Base-by-base conservation (phyloP, 2,113 vertebrate genomes). In the Lepus americanus region DNA sequence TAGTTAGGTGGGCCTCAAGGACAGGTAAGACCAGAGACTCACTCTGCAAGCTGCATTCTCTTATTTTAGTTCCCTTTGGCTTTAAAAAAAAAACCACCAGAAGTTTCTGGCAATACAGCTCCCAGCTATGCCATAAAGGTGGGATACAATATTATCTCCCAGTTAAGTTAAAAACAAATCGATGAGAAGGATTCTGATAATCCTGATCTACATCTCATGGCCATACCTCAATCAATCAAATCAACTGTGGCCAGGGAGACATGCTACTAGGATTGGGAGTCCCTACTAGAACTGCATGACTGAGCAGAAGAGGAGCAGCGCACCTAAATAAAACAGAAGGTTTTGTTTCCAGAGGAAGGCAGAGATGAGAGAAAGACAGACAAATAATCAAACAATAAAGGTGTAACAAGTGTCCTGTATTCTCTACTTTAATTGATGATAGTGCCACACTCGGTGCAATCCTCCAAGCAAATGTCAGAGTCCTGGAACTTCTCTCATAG, bases 81-180 rank as follows among this genome's bases (percentile, higher is more conserved):
- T 87, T 4, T 69, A 55, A 89, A 89, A 95, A 22, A n/a, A 36
- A 36, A 25, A 23, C 51, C 25, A 83, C 9, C 29, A 92, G 36
- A 11, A 70, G 33, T 87, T 84, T 72, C 73, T 73, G 33, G 76
- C 25, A 25, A 83, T 22, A 79, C 0, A 74, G 67, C 39, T 73
- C 70, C n/a, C 14, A 92, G 39, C 20, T 72, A 20, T 77, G 79
- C 55, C 44, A 89, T 29, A 89, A 77, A 78, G 82, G 6, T 64
- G 39, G 73, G 29, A 85, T 49, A 87, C 29, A 84, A 25, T 74
- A 77, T 81, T 77, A 67, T 3, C 6, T 61, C 55, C 63, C 55
- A 86, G 49, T 94, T 79, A 78, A 92, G 23, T 77, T 72, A 77
- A 25, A 20, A 64, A 92, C 90, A 84, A 78, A 33, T 53, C 11